phyloP scores from a whole-genome alignment of 2,797 vertebrate genomes.

The Babyrousa celebensis region DNA sequence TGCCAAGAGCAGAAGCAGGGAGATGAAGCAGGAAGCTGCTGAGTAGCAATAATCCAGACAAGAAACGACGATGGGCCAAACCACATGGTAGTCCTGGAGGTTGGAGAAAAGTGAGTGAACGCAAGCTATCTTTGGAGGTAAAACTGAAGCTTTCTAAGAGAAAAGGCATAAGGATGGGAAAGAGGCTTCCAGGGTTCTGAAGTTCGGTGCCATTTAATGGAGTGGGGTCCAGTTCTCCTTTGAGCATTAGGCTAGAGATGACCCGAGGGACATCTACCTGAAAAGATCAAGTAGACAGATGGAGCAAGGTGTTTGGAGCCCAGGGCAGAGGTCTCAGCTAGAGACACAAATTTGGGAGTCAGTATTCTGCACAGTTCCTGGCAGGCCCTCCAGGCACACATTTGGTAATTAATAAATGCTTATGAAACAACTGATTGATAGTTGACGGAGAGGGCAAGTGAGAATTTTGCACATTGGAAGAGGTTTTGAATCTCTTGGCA shows the following conservation, averaged over 20 bases:
- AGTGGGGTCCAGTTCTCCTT: not conserved
- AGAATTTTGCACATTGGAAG: slow-evolving; percentile 41
- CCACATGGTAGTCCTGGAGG: not conserved
- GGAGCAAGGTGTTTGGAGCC: not conserved
- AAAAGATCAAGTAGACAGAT: not conserved
- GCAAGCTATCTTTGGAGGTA: not conserved
- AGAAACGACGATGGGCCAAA: not conserved
- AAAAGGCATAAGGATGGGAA: not conserved
- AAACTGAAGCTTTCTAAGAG: not conserved
- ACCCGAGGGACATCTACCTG: not conserved
- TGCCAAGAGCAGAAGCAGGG: not conserved
- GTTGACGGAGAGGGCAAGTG: slow-evolving; percentile 16
- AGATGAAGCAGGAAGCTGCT: not conserved
- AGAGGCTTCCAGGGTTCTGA: not conserved
- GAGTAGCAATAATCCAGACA: not conserved
- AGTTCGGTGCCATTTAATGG: not conserved
- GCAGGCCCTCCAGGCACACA: not conserved
- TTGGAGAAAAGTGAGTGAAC: not conserved
- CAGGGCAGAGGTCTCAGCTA: not conserved
- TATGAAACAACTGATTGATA: not conserved
- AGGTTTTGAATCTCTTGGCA: slow-evolving; percentile 58
- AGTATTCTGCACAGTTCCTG: not conserved
- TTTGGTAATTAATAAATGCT: slow-evolving; percentile 64
- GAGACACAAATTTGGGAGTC: slow-evolving; percentile 12
- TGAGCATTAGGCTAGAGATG: not conserved